Conservation (phyloP, 2,888 invertebrate genomes). For the Philereme transversata region DNA sequence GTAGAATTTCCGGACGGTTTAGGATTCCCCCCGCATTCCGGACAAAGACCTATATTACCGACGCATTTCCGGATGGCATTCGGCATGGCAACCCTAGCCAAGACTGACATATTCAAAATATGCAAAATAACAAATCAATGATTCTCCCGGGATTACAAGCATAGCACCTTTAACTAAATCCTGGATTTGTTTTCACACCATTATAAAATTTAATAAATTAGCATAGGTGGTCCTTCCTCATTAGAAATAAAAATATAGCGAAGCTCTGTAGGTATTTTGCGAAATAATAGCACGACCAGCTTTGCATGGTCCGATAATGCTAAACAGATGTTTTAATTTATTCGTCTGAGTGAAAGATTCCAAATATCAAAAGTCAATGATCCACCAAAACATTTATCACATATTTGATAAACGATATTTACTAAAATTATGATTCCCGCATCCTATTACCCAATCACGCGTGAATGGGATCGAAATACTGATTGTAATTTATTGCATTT, state of each 20-base stretch:
- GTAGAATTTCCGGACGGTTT: too few relatives aligned
- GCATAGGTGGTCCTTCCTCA: neutral
- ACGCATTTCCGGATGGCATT: too few relatives aligned
- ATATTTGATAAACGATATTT: neutral
- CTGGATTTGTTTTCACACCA: conserved; percentile 9
- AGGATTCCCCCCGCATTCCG: too few relatives aligned
- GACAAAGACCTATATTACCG: too few relatives aligned
- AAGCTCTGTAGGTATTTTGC: too few relatives aligned
- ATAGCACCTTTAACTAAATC: conserved; percentile 10
- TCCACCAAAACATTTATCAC: conserved; percentile 13
- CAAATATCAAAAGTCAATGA: conserved; percentile 14
- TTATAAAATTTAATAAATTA: neutral
- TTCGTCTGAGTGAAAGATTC: neutral
- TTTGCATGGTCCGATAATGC: too few relatives aligned
- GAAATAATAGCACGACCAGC: too few relatives aligned
- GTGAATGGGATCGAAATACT: conserved; percentile 71
- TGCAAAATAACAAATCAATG: conserved; percentile 8
- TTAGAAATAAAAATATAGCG: too few relatives aligned
- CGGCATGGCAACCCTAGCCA: too few relatives aligned
- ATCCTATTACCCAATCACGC: conserved; percentile 65
- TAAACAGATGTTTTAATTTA: conserved; percentile 2
- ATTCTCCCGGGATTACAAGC: conserved; percentile 2
- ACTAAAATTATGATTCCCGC: conserved; percentile 43
- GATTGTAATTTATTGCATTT: conserved; percentile 78
- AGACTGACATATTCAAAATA: conserved; percentile 10